These are phyloP conservation scores for Chaenocephalus aceratus DNA, from an alignment of 2,113 vertebrate species.

Conservation along the genomic window DNA sequence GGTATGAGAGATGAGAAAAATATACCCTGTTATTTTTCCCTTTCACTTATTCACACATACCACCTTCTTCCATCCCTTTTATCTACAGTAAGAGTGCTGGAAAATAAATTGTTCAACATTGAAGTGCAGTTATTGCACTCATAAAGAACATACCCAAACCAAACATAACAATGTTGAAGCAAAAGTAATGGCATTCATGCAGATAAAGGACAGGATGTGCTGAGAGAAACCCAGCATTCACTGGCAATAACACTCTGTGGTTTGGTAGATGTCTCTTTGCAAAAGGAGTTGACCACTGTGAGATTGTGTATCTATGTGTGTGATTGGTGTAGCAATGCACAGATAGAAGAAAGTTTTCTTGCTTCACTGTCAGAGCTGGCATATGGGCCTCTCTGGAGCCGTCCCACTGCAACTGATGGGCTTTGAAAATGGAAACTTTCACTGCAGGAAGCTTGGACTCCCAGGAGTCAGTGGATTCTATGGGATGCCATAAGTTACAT, in stretches of 20 bases:
- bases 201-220: constrained; percentile 79
- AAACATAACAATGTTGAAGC: constrained; percentile 57
- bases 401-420: constrained; percentile 85
- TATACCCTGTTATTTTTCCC: constrained; percentile 35
- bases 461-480: constrained; percentile 86
- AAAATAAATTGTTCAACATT: constrained; percentile 48
- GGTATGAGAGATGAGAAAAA: constrained; percentile 72
- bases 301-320: constrained; percentile 45
- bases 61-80: constrained; percentile 19
- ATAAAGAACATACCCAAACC: constrained; percentile 63
- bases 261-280: constrained; percentile 81
- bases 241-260: constrained; percentile 77
- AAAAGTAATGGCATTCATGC: constrained; percentile 72
- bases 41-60: constrained; percentile 60
- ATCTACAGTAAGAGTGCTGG: constrained; percentile 6
- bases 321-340: constrained; percentile 11
- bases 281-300: constrained; percentile 18
- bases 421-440: constrained; percentile 93
- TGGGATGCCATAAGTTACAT: constrained; percentile 88
- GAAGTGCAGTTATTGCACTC: constrained; percentile 67
- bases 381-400: constrained; percentile 84
- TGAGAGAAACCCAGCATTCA: constrained; percentile 68
- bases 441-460: constrained; percentile 89
- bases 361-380: constrained; percentile 81
- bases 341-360: constrained; percentile 72